A percentile compares a stretch with the other conserved stretches of the same genome.
Conservation (phyloP, 2,113 vertebrate genomes). For the Excalfactoria chinensis region DNA sequence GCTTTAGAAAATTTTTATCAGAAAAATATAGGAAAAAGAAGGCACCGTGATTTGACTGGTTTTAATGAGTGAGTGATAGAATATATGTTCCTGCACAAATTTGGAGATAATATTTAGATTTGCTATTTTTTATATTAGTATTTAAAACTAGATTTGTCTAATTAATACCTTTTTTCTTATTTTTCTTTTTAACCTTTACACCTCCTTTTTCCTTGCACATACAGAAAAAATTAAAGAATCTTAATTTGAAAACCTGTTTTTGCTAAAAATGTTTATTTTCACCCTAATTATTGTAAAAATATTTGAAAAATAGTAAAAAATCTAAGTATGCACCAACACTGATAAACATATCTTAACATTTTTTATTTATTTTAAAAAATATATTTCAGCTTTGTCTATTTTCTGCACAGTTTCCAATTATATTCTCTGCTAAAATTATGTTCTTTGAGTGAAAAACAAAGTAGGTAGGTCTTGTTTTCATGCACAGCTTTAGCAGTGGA, state of each 20-base stretch:
- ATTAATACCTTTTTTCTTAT: not conserved
- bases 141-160: not conserved
- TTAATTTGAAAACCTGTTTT: not conserved
- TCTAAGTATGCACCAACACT: not conserved
- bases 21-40: not conserved
- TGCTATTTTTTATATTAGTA: not conserved
- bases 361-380: not conserved
- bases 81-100: not conserved
- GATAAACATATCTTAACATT: not conserved
- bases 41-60: not conserved
- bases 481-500: not conserved
- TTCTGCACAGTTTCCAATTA: not conserved
- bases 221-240: not conserved
- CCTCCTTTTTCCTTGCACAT: not conserved
- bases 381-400: not conserved
- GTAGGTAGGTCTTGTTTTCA: not conserved
- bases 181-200: not conserved
- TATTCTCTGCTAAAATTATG: not conserved
- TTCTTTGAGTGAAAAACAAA: not conserved
- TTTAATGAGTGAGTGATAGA: not conserved
- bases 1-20: not conserved
- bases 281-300: not conserved
- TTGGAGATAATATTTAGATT: not conserved
- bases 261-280: not conserved
- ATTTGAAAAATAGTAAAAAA: not conserved